Base-by-base conservation (phyloP, 2,113 vertebrate species). In the Mesitornis unicolor region DNA sequence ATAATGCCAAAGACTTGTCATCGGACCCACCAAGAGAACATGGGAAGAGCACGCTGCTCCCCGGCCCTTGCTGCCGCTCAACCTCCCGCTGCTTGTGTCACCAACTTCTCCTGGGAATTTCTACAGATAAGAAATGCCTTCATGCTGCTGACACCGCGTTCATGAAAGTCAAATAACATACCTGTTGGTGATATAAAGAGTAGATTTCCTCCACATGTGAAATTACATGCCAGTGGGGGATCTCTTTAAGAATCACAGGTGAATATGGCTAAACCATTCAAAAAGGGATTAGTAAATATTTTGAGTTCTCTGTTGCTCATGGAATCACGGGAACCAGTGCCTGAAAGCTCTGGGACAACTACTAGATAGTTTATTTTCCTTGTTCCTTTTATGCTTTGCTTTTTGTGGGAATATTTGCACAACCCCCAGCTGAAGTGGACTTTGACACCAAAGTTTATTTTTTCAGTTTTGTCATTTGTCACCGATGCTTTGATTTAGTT, bases 1-100 rank as follows among this genome's bases (percentile, higher is more conserved):
- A 1, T 6, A 42, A 78, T 97, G 96, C 95, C 91, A 95, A 97
- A 21, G 77, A 63, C 73, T 91, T 96, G 96, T 97, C 96, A 95
- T 56, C 95, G 76, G 84, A 51, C 51, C 35, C 81, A 91, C 74
- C 90, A 68, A 2, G 10, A 48, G 77, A n/a, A 96, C 60, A 80
- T 60, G 92, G 93, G 95, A 95, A 91, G 93, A 71, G 96, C 84
- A 22, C 1, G 36, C 71, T 28, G 83, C 93, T 45, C 40, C 63
- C 53, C 61, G 19, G 91, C 89, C 33, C 80, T 57, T 13, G 86
- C 91, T 33, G 93, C 91, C 53, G 88, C 84, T 79, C 82, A 2
- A 40, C 7, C 89, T 82, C 93, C 82, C 0, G 6, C 93, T 94
- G 95, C n/a, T 69, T 57, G 76, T 96, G 89, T 40, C 91, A 16